Evolutionary conservation across 2,797 vertebrate genomes (phyloP).

Genomic region (Dipus sagitta): DNA sequence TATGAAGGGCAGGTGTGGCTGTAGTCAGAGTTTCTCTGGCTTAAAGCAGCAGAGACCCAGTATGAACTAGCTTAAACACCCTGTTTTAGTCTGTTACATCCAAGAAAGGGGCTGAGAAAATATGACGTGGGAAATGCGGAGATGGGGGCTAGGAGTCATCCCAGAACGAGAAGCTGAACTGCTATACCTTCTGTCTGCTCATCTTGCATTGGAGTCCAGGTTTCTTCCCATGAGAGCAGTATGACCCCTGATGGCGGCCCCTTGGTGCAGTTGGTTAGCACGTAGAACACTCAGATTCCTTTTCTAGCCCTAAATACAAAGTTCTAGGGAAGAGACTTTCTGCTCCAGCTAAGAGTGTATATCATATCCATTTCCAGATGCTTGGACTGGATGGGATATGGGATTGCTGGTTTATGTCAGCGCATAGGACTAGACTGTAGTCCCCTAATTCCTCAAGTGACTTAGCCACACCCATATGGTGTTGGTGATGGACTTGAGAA

Average conservation of each 20-base stretch:
- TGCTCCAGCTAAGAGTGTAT: not conserved
- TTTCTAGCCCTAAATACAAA: not conserved
- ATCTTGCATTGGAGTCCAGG: not conserved
- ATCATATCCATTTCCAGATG: not conserved
- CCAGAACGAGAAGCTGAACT: not conserved
- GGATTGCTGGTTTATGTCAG: not conserved
- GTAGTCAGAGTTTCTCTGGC: not conserved
- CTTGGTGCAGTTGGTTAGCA: not conserved
- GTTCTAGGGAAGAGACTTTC: not conserved
- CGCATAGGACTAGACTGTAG: not conserved
- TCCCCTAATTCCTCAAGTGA: not conserved
- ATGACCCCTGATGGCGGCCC: not conserved
- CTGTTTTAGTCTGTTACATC: not conserved
- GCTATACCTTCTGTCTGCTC: not conserved
- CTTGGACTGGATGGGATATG: not conserved
- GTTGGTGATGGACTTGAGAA: slow-evolving; percentile 36
- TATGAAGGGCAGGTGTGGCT: not conserved
- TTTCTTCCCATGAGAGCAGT: slow-evolving; percentile 25
- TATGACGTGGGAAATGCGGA: not conserved
- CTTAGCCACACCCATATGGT: not conserved
- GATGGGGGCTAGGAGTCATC: not conserved
- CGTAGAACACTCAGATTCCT: not conserved
- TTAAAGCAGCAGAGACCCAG: slow-evolving; percentile 16
- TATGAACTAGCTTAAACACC: not conserved
- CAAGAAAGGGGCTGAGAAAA: not conserved